These are phyloP conservation scores for Lithophane socia DNA, from an alignment of 2,888 invertebrate species.

Conservation along the genomic window DNA sequence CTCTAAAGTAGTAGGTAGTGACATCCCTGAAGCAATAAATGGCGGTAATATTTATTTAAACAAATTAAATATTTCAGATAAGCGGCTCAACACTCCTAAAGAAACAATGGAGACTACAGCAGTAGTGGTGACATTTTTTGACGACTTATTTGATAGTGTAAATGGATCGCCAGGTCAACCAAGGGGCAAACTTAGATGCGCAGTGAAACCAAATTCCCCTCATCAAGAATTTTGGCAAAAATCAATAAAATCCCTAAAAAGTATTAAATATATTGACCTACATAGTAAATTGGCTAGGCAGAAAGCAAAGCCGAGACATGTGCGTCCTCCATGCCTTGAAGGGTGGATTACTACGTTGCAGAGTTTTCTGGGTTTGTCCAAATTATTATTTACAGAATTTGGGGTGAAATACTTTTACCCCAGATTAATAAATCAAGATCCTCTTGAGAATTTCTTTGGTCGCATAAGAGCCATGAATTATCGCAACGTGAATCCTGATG, in stretches of 20 bases:
- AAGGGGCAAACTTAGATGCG: constrained; percentile 2
- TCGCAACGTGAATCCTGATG: too few relatives aligned
- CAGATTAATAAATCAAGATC: too few relatives aligned
- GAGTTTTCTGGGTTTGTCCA: too few relatives aligned
- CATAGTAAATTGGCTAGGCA: background rate
- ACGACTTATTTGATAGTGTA: background rate
- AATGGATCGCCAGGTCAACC: constrained; percentile 3
- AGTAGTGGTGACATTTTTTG: background rate
- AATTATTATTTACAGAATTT: too few relatives aligned
- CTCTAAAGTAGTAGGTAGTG: too few relatives aligned
- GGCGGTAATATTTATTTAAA: too few relatives aligned
- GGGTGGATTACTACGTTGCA: background rate
- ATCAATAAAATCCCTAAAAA: background rate
- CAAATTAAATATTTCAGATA: too few relatives aligned
- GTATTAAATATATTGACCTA: background rate
- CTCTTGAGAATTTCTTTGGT: too few relatives aligned
- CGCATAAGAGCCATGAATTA: too few relatives aligned
- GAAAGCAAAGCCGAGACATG: constrained; percentile 9
- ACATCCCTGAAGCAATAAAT: too few relatives aligned
- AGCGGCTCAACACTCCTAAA: too few relatives aligned
- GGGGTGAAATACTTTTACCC: too few relatives aligned
- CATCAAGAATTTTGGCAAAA: constrained; percentile 8
- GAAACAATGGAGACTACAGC: background rate
- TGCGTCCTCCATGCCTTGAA: background rate
- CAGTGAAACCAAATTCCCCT: background rate